phyloP scores from a whole-genome alignment of 1,140 invertebrate species.

The Ganaspis sp. region DNA sequence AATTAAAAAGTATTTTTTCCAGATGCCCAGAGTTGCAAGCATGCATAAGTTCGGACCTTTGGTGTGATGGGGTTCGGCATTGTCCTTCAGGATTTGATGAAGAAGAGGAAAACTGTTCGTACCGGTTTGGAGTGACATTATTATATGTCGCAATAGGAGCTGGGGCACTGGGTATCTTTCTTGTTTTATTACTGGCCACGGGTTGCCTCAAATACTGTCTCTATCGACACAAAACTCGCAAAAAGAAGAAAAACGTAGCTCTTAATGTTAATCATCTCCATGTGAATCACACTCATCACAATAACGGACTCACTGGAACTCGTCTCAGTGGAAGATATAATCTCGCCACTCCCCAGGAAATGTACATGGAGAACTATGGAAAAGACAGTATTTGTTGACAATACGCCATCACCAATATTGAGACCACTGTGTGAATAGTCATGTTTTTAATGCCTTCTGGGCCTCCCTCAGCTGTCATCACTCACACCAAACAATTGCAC shows the following conservation, averaged over 20 bases:
- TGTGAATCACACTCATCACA: conserved; percentile 78
- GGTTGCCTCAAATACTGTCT: conserved; percentile 81
- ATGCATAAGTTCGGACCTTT: conserved; percentile 83
- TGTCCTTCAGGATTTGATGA: conserved; percentile 87
- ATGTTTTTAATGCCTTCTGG: conserved; percentile 41
- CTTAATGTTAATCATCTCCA: conserved; percentile 78
- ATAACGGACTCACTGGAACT: conserved; percentile 68
- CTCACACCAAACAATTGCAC: conserved; percentile 11
- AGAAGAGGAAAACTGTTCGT: conserved; percentile 83
- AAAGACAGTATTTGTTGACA: conserved; percentile 87
- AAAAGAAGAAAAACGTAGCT: conserved; percentile 80
- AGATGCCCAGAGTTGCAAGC: conserved; percentile 84
- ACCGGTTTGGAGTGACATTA: conserved; percentile 81
- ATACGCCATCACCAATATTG: conserved; percentile 79
- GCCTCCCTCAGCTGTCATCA: neutral
- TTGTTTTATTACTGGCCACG: conserved; percentile 78
- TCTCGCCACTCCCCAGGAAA: conserved; percentile 74
- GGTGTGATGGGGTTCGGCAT: conserved; percentile 84
- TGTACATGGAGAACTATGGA: conserved; percentile 80
- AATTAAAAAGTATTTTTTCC: too few relatives aligned
- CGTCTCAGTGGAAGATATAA: conserved; percentile 74
- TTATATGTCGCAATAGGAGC: conserved; percentile 81
- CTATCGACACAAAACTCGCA: conserved; percentile 79
- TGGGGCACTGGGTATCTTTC: conserved; percentile 76
- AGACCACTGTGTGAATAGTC: conserved; percentile 79